phyloP scores from a whole-genome alignment of 2,888 invertebrate species.

The Diplolepis rosae region DNA sequence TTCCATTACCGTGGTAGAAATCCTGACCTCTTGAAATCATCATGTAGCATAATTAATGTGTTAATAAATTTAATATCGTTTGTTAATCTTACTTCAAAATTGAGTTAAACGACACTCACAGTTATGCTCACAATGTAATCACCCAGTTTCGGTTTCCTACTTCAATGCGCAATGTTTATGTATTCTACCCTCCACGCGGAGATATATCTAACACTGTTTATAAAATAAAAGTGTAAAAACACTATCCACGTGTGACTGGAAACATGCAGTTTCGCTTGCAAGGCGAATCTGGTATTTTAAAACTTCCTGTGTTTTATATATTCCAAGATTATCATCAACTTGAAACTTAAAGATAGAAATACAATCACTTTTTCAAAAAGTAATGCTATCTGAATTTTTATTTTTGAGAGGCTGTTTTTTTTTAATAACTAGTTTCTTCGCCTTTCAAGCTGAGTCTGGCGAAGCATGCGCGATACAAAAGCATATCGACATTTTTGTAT shows the following conservation, averaged over 20 bases:
- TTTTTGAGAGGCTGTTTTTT: too few relatives aligned
- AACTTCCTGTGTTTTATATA: conserved; percentile 29
- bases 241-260: conserved; percentile 31
- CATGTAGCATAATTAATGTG: conserved; percentile 19
- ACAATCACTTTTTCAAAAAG: not conserved
- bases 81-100: conserved; percentile 31
- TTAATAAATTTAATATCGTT: conserved; percentile 24
- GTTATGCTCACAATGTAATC: conserved; percentile 27
- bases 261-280: conserved; percentile 28
- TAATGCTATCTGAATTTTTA: too few relatives aligned
- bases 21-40: too few relatives aligned
- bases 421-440: too few relatives aligned
- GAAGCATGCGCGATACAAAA: conserved; percentile 51
- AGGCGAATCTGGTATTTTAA: conserved; percentile 27
- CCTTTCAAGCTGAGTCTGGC: conserved; percentile 40
- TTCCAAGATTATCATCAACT: not conserved
- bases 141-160: conserved; percentile 22
- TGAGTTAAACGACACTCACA: conserved; percentile 21
- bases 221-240: conserved; percentile 17
- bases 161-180: conserved; percentile 29
- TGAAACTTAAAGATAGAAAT: not conserved
- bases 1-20: conserved; percentile 29
- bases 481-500: conserved; percentile 67
- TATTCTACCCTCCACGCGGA: conserved; percentile 12
- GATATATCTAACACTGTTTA: conserved; percentile 26